Base-by-base conservation (phyloP, 2,113 vertebrate species). In the Coracopsis vasa region DNA sequence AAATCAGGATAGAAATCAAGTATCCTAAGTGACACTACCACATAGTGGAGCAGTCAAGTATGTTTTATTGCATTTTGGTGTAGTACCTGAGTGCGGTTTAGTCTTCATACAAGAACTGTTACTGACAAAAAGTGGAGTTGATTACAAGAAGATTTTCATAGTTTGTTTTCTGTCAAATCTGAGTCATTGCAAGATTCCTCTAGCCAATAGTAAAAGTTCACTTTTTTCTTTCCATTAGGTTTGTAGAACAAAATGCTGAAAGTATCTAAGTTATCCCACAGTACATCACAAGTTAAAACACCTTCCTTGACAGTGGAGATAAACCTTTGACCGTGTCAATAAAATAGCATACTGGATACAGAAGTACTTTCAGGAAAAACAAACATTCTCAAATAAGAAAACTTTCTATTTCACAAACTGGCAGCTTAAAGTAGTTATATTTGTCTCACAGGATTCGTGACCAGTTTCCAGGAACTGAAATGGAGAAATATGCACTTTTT, bases 401-500 rank as follows among this genome's bases (percentile, higher is more conserved):
- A 21, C 56, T 79, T 89, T 21, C 21, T 37, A 1, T 66, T 71
- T 78, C 50, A 45, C n/a, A 47, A 25, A 31, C n/a, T 53, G 53
- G 39, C 27, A 86, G 53, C 58, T 87, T 64, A 44, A 86, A 84
- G 39, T 64, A 64, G 27, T 64, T 81, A 35, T 47, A 18, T 97
- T 91, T 96, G 53, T 91, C 73, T 94, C 70, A 75, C 97, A 99
- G 99, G 98, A 97, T 98, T 54, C 98, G 98, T 11, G 99, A 99
- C 86, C 98, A 99, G 89, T 98, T 98, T 94, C 98, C 98, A 44
- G 98, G 98, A 79, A 98, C 99, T 0, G 99, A 99, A 97, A 99
- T 99, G 98, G 99, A 99, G 72, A 99, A 98, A 29, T 99, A 99
- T 0, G 98, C 99, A 16, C 95, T 98, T 67, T 99, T 99, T 91